Evolutionary conservation across 2,888 invertebrate species (phyloP).

Genomic region (Drosophila niveifrons): DNA sequence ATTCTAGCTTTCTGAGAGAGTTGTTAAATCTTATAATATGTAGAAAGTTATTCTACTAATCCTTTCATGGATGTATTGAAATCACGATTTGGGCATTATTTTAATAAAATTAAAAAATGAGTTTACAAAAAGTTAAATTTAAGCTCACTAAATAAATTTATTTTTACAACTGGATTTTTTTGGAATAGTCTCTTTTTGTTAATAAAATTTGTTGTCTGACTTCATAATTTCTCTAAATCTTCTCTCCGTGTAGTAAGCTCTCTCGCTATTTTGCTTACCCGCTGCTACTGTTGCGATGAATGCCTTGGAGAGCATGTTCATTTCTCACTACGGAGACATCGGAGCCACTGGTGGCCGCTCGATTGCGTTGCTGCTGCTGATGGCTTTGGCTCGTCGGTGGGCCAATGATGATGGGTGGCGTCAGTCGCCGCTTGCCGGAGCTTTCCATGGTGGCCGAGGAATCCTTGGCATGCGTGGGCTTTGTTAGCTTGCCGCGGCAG

Average conservation of each 20-base stretch:
- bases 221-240: too few species aligned
- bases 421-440: conserved; percentile 53
- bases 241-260: not conserved
- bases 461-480: conserved; percentile 68
- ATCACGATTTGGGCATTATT: too few species aligned
- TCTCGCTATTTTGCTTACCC: conserved; percentile 84
- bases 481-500: conserved; percentile 82
- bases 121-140: too few species aligned
- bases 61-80: too few species aligned
- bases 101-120: too few species aligned
- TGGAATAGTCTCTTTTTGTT: too few species aligned
- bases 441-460: conserved; percentile 39
- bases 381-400: conserved; percentile 69
- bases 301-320: conserved; percentile 87
- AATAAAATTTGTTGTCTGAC: too few species aligned
- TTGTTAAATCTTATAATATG: too few species aligned
- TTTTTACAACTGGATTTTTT: too few species aligned
- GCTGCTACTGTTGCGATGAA: conserved; percentile 88
- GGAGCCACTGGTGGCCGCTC: conserved; percentile 88
- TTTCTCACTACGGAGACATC: conserved; percentile 88
- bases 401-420: conserved; percentile 68
- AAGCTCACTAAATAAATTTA: too few species aligned
- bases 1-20: too few species aligned
- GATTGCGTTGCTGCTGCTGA: conserved; percentile 85
- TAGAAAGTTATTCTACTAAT: too few species aligned